Evolutionary conservation across 1,140 invertebrate genomes (phyloP), one percentile per base, ranked within the genome.

Genomic region (Orussus abietinus): DNA sequence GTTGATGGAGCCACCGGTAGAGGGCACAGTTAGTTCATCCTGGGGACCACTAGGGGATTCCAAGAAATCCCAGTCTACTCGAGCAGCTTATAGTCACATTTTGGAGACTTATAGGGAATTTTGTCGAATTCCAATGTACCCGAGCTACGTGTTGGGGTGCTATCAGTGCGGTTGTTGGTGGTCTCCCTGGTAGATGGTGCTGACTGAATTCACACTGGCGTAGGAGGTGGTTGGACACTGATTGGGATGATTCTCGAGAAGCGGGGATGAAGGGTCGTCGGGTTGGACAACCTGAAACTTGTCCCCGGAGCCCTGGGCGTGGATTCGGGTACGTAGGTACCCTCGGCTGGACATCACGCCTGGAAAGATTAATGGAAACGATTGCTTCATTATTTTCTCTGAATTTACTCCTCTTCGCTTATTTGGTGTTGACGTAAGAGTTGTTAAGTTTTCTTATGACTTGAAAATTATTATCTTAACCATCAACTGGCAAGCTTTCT

Each of bases 141-240:
- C n/a, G n/a, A n/a, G n/a, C n/a, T n/a, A n/a, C n/a, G n/a, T n/a
- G n/a, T n/a, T n/a, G n/a, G n/a, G n/a, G n/a, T n/a, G n/a, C n/a
- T n/a, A n/a, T n/a, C n/a, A n/a, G n/a, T n/a, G n/a, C n/a, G n/a
- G n/a, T n/a, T n/a, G n/a, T n/a, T n/a, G n/a, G n/a, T n/a, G n/a
- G n/a, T n/a, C n/a, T n/a, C n/a, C n/a, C n/a, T n/a, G n/a, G n/a
- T n/a, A n/a, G n/a, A n/a, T n/a, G n/a, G n/a, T n/a, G n/a, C n/a
- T n/a, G n/a, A n/a, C n/a, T n/a, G n/a, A n/a, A n/a, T 57, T 66
- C 60, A 73, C 56, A 71, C 69, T 73, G 62, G 67, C 62, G 69
- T 73, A 73, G 65, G 70, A 71, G 64, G 66, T 67, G 54, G 62
- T 64, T 59, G 62, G 60, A 52, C 47, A 44, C 59, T 62, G 55